Evolutionary conservation across 2,113 vertebrate species (phyloP).

Genomic region (Cyprinodon tularosa): DNA sequence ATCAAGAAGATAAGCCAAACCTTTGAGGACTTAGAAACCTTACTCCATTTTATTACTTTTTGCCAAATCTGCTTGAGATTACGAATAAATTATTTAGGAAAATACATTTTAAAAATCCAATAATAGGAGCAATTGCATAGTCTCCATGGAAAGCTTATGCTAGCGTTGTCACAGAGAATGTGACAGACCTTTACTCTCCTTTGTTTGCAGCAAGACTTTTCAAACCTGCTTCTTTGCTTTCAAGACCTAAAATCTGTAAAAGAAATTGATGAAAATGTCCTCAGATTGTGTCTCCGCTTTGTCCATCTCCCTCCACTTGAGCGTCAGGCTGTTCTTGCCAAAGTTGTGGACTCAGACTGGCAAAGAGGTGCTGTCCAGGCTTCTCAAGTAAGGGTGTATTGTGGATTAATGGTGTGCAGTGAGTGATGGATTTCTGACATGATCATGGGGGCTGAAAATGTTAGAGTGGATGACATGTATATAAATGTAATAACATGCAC

Average conservation of each 20-base stretch:
- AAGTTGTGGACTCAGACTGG: constrained; percentile 62
- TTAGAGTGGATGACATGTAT: constrained; percentile 33
- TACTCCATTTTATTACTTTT: not conserved
- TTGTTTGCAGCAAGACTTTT: constrained; percentile 46
- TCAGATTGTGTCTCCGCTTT: constrained; percentile 57
- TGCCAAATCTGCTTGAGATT: constrained; percentile 7
- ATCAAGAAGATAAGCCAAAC: constrained; percentile 31
- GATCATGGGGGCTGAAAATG: constrained; percentile 74
- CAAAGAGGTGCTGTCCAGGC: constrained; percentile 59
- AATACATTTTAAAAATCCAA: not conserved
- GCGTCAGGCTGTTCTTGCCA: constrained; percentile 57
- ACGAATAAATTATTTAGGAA: not conserved
- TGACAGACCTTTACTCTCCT: constrained; percentile 52
- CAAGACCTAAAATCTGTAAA: constrained; percentile 52
- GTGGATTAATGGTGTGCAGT: constrained; percentile 57
- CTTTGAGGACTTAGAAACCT: constrained; percentile 38
- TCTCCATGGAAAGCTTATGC: constrained; percentile 55
- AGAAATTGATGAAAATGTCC: constrained; percentile 22
- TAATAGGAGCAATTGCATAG: constrained; percentile 6
- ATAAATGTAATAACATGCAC: not conserved
- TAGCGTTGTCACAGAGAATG: constrained; percentile 36
- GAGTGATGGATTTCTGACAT: constrained; percentile 59
- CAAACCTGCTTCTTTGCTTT: constrained; percentile 59
- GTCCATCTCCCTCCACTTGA: constrained; percentile 60
- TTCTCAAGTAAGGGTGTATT: constrained; percentile 56